Base-by-base conservation (phyloP, 2,113 vertebrate genomes). In the Saguinus imperator region DNA sequence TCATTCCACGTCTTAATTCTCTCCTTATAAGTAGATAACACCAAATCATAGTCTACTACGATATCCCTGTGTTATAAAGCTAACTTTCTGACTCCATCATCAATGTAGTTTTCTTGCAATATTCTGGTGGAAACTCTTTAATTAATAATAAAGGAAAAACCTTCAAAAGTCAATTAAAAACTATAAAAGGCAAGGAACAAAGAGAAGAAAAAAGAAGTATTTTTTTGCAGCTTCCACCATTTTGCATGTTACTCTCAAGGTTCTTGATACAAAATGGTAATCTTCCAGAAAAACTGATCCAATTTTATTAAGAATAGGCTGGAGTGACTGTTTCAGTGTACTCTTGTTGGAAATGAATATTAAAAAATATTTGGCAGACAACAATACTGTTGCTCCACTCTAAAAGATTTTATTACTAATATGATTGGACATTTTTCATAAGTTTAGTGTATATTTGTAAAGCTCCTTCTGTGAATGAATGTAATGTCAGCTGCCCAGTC, bases 361-460 rank as follows among this genome's bases (percentile, higher is more conserved):
- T 87, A 72, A 75, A 43, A 84, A 55, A 45, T 91, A 14, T 84
- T 91, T 88, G n/a, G 35, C 35, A 43, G 57, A 81, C 21, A 93
- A 85, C 92, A 93, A 81, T 77, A 45, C 21, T 40, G 9, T 90
- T 94, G 37, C 11, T 87, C 90, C 95, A 89, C 85, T 81, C 8
- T 25, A 76, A 96, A 90, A 81, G 77, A 72, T 84, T 85, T 96
- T 64, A 40, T 80, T 85, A 57, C 14, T 43, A 55, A 77, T 32
- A 52, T 66, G 37, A 66, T 27, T 87, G 17, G 25, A 43, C 2
- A 80, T 37, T 88, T 79, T 88, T 87, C 27, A 86, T 73, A 68
- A 61, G 58, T 35, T 45, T 87, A 89, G 6, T 83, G 13, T 14
- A 61, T 27, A 68, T 87, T 96, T 91, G 48, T 52, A 85, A 93